Evolutionary conservation across 2,797 vertebrate species (phyloP).

Genomic region (Ctenopoma kingsleyae): DNA sequence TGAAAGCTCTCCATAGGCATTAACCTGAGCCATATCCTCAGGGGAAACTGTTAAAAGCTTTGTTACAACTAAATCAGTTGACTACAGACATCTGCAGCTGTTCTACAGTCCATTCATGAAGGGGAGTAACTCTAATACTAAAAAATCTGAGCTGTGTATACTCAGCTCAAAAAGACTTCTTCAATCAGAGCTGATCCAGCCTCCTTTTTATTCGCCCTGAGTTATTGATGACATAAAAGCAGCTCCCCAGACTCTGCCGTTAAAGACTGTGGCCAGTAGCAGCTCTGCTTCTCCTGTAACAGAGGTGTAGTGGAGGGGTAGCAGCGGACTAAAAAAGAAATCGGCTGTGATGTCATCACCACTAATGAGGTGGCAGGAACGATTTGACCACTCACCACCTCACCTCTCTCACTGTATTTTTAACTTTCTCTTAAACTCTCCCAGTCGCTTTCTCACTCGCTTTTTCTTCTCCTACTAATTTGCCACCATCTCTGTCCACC

Average conservation of each 20-base stretch:
- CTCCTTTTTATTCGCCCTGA: constrained; percentile 54
- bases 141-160: constrained; percentile 42
- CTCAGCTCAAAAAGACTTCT: constrained; percentile 38
- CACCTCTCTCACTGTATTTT: constrained; percentile 67
- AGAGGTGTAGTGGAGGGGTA: constrained; percentile 36
- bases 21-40: constrained; percentile 25
- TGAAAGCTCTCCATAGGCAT: constrained; percentile 38
- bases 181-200: constrained; percentile 42
- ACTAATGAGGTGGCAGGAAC: constrained; percentile 75
- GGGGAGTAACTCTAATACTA: constrained; percentile 41
- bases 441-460: constrained; percentile 35
- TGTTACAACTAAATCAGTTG: constrained; percentile 55
- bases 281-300: constrained; percentile 47
- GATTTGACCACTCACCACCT: constrained; percentile 73
- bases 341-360: constrained; percentile 74
- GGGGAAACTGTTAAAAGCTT: constrained; percentile 47
- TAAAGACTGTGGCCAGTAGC: constrained; percentile 68
- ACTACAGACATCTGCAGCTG: constrained; percentile 52
- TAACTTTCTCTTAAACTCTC: constrained; percentile 59
- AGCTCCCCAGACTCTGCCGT: constrained; percentile 54
- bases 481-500: constrained; percentile 53
- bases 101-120: constrained; percentile 25
- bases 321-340: constrained; percentile 54
- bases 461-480: constrained; percentile 38
- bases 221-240: constrained; percentile 66